These are phyloP conservation scores for Axinella damicornis DNA, from an alignment of 37 sponge, comb jelly and placozoan genomes.

Conservation along the genomic window DNA sequence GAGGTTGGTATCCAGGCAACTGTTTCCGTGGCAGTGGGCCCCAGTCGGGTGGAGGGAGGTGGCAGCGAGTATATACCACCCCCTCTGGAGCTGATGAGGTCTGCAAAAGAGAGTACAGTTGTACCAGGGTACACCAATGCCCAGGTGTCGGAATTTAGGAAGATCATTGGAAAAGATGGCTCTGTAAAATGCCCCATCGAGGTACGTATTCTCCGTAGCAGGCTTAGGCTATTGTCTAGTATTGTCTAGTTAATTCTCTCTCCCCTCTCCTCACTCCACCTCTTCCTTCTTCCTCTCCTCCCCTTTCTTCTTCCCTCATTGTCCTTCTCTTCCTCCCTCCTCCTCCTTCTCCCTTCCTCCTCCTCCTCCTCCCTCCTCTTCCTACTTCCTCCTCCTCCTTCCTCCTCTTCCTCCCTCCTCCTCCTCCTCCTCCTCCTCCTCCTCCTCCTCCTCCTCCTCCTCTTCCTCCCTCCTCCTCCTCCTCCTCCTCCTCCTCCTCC, in stretches of 20 bases:
- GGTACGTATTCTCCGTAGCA: too few species aligned
- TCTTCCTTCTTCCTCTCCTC: not conserved
- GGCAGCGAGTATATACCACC: too few species aligned
- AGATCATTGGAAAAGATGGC: not conserved
- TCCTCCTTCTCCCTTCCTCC: not conserved
- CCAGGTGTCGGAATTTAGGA: not conserved
- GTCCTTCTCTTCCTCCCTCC: not conserved
- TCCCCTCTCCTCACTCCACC: not conserved
- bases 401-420: conserved; percentile 3
- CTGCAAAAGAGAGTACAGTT: too few species aligned
- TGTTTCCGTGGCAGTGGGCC: too few species aligned
- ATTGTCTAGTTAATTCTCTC: not conserved
- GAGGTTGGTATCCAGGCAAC: too few species aligned
- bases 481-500: not conserved
- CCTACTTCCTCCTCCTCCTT: not conserved
- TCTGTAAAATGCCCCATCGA: not conserved
- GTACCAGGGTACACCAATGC: not conserved
- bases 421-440: not conserved
- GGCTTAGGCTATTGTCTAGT: too few species aligned
- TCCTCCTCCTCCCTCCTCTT: not conserved
- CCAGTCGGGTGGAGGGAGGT: too few species aligned
- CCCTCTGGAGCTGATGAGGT: too few species aligned
- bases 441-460: not conserved
- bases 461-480: not conserved
- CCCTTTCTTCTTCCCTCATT: too few species aligned